Percentiles rank a stretch among this genome's conserved stretches.
Conservation (phyloP, 2,113 vertebrate genomes). For the Rhegmatorhina hoffmannsi region DNA sequence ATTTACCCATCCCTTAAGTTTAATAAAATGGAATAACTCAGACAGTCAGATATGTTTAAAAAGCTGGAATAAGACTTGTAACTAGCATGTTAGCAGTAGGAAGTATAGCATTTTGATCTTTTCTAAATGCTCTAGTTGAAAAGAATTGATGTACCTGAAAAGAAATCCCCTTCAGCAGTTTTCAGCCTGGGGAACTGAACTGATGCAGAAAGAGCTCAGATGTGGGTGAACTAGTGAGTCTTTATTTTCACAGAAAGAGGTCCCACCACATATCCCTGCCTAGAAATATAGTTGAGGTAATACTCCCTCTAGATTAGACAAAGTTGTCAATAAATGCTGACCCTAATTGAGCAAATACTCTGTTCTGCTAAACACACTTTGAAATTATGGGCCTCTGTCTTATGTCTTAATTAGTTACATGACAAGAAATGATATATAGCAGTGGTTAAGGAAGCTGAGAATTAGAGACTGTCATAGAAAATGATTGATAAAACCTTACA, state of each 20-base stretch:
- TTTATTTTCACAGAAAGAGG: background rate
- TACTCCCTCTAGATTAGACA: background rate
- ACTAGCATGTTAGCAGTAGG: background rate
- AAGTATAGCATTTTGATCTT: background rate
- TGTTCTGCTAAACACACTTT: background rate
- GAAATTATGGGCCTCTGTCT: background rate
- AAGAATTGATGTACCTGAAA: background rate
- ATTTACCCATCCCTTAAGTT: background rate
- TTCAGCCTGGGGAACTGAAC: background rate
- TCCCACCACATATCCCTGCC: background rate
- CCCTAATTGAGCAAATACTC: background rate
- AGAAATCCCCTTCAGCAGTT: background rate
- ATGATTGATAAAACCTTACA: slow-evolving; percentile 2
- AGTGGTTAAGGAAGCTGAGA: background rate
- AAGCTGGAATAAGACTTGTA: background rate
- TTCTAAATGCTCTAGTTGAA: background rate
- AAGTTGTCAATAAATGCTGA: background rate
- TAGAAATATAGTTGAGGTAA: background rate
- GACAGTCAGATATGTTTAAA: background rate
- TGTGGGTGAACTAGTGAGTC: background rate
- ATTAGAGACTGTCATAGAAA: background rate
- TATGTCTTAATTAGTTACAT: background rate
- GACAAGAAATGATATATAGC: background rate
- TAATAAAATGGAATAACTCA: background rate
- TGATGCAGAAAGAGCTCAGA: background rate